Base-by-base conservation (phyloP, 53 echinoderm and acorn worm species). In the Actinopyga echinites region DNA sequence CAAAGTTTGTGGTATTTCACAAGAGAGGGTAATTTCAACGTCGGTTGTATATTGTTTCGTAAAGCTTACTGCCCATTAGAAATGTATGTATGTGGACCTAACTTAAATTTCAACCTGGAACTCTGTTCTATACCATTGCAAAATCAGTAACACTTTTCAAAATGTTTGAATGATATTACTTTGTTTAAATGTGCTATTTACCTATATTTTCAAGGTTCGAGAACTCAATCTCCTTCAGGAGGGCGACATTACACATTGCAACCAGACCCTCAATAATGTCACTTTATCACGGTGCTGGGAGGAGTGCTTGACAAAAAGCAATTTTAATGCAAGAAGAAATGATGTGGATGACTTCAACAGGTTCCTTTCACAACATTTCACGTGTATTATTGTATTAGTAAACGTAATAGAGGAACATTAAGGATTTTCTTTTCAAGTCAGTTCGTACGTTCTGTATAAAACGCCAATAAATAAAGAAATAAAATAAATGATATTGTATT, bases 271-370 rank as follows among this genome's bases (percentile, higher is more conserved):
- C 12, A 79, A 64, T 20, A 61, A 85, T n/a, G 91, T 83, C 59
- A 92, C 83, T 23, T 64, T 95, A 10, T 42, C 37, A 17, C 79
- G 91, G 5, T 97, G 99, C 79, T 97, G 94, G 99, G 83, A 90
- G 4, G 77, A 97, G 37, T 97, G 99, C 65, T 80, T 97, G 0
- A 34, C 75, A 22, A 83, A 88, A 65, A 97, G 99, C 75, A 69
- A 87, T 71, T 91, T 80, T 82, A 53, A 61, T 6, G 64, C 67
- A 22, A 83, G 94, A 33, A 88, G 85, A 55, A 75, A 65, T 31
- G 88, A 90, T 43, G 86, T 97, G 3, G 89, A 92, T 34, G 30
- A 84, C 11, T 97, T 90, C 62, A 97, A 97, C 89, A 90, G 83
- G 86, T 90, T 66, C 12, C 52, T 25, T 49, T n/a, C 3, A 0